Evolutionary conservation across 92 coral and sea anemone species (phyloP), one percentile per base, ranked within the genome.

Genomic region (Phymanthus crucifer): DNA sequence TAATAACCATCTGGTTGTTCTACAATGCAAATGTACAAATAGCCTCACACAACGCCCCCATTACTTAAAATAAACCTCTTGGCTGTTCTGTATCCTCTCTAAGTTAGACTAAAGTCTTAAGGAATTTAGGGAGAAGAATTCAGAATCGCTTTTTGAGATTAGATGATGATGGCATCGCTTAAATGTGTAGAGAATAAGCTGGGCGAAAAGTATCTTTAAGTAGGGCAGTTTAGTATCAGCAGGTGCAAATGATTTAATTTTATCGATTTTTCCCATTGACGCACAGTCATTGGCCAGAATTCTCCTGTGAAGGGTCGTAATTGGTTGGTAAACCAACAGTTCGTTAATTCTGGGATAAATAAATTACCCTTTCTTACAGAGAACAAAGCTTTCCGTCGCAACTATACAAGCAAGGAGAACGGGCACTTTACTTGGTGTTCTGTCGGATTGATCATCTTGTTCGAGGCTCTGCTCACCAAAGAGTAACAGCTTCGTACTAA

Each of bases 221-320:
- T 32, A 46, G 27, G 40, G 57, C n/a, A 64, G 57, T 61, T 77
- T 77, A 77, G 69, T 72, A 64, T 72, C 27, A 64, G 80, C 86
- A 82, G 86, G 86, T 82, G 86, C 61, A 74, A 65, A 74, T 74
- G 19, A 58, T 66, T 65, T 57, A 73, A 82, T 74, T n/a, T 82
- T 66, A 58, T 64, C 86, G 75, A 70, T 66, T 82, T 64, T 36
- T 24, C 6, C 31, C 10, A 29, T 8, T 40, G 67, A 58, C 57
- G 34, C 71, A 14, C 14, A 24, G n/a, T 40, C 57, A 82, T 82
- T 82, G 86, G 86, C 80, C 66, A 23, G 34, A 66, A 40, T 66
- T 27, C 14, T 57, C 33, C 18, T 46, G 50, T 17, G 40, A 40
- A 36, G 46, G 74, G 69, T 47, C 52, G 73, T 74, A 82, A 82